Evolutionary conservation across 2,888 invertebrate genomes (phyloP).

Genomic region (Tipula confusa): DNA sequence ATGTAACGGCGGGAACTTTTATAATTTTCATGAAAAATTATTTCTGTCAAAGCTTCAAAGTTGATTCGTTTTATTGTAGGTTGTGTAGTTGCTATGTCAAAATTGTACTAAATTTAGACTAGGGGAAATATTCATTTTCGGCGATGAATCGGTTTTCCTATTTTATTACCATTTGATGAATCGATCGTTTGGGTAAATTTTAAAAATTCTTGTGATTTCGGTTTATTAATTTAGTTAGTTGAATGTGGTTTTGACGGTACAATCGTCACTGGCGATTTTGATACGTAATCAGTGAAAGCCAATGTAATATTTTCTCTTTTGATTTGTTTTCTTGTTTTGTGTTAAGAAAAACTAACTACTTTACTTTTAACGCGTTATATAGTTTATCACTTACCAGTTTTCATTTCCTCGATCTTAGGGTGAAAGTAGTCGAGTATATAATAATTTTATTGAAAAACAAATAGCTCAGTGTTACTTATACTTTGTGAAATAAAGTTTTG

Average conservation of each 20-base stretch:
- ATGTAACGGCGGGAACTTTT: neutral
- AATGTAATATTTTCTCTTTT: neutral
- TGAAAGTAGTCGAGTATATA: neutral
- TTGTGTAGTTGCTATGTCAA: neutral
- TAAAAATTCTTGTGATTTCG: too few relatives aligned
- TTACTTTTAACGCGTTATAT: neutral
- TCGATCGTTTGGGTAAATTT: too few relatives aligned
- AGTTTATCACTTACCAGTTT: neutral
- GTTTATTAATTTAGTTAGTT: too few relatives aligned
- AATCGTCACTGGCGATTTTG: too few relatives aligned
- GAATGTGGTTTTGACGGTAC: too few relatives aligned
- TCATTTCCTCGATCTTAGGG: neutral
- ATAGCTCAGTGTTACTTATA: neutral
- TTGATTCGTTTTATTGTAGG: neutral
- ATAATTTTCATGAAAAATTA: neutral
- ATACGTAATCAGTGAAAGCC: neutral
- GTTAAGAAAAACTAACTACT: neutral
- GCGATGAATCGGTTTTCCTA: too few relatives aligned
- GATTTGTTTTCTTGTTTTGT: neutral
- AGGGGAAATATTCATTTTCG: neutral
- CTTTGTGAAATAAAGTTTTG: neutral
- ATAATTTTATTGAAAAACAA: neutral
- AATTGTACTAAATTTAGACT: neutral
- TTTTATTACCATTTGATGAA: too few relatives aligned
- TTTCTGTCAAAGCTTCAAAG: neutral